phyloP scores from a whole-genome alignment of 2,888 invertebrate genomes.

The Corythucha ciliata region DNA sequence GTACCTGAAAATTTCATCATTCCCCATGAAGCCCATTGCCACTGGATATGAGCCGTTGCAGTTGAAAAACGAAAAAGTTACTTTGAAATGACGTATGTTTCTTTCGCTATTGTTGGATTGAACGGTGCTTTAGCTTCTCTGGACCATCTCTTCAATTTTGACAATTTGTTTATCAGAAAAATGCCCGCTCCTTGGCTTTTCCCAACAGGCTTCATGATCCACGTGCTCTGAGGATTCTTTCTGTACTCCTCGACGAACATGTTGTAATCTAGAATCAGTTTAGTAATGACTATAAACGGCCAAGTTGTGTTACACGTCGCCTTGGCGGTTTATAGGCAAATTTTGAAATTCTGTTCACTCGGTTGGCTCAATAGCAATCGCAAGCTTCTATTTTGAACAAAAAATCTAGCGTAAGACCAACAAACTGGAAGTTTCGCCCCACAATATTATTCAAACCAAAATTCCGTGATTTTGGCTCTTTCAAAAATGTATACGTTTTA shows the following conservation, averaged over 20 bases:
- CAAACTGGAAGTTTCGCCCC: too few species aligned
- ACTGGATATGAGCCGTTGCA: background rate
- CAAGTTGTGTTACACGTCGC: too few species aligned
- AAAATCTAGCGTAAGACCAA: too few species aligned
- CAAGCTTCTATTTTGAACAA: too few species aligned
- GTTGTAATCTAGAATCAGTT: constrained; percentile 64
- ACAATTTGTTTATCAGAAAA: constrained; percentile 88
- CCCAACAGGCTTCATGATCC: constrained; percentile 97
- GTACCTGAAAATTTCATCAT: constrained; percentile 48
- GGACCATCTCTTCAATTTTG: constrained; percentile 85
- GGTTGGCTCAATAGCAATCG: too few species aligned
- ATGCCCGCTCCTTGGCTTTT: constrained; percentile 93
- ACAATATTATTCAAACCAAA: too few species aligned
- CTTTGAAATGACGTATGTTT: constrained; percentile 92
- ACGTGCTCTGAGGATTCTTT: constrained; percentile 86
- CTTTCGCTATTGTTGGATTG: constrained; percentile 74
- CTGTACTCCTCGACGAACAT: constrained; percentile 95
- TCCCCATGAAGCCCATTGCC: background rate
- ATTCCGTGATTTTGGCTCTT: too few species aligned
- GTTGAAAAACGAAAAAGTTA: constrained; percentile 35
- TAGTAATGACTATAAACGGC: too few species aligned
- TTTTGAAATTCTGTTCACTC: too few species aligned
- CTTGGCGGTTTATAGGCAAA: too few species aligned
- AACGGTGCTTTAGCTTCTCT: constrained; percentile 76
- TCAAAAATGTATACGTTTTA: too few species aligned